These are phyloP conservation scores for Kryptopterus vitreolus DNA, from an alignment of 2,797 vertebrate species.

Conservation along the genomic window DNA sequence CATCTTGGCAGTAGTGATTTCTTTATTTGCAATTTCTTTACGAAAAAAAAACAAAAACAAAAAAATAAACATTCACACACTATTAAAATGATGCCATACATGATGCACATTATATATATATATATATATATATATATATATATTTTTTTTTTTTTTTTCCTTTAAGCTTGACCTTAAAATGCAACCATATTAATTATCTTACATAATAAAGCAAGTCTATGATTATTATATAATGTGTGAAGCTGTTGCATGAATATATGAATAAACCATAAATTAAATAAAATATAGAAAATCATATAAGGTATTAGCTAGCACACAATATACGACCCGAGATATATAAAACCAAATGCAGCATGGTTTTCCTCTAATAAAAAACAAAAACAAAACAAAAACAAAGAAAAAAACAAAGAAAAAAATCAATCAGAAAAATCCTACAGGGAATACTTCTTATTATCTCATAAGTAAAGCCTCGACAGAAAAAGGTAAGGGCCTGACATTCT, in stretches of 20 bases:
- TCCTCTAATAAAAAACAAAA: conserved; percentile 14
- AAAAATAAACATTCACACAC: not conserved
- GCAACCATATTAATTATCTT: not conserved
- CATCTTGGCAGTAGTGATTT: not conserved
- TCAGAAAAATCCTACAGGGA: conserved; percentile 14
- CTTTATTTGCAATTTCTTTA: not conserved
- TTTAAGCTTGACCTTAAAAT: not conserved
- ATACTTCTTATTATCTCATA: conserved; percentile 62
- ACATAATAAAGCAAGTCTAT: conserved; percentile 6
- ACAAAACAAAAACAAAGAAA: too few relatives aligned
- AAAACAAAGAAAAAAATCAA: too few relatives aligned
- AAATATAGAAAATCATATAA: not conserved
- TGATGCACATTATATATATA: not conserved
- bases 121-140: too few relatives aligned
- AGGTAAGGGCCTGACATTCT: conserved; percentile 66
- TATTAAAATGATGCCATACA: not conserved
- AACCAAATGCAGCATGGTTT: not conserved
- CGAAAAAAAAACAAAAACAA: too few relatives aligned
- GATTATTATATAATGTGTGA: not conserved
- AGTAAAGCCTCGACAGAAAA: conserved; percentile 77
- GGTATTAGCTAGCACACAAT: conserved; percentile 15
- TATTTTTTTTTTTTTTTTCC: too few relatives aligned
- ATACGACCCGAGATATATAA: not conserved
- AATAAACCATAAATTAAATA: conserved; percentile 2
- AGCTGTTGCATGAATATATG: not conserved